Percentiles rank a stretch among this genome's conserved stretches.
Evolutionary conservation across 2,888 invertebrate genomes (phyloP).

Genomic region (Nephrotoma appendiculata): DNA sequence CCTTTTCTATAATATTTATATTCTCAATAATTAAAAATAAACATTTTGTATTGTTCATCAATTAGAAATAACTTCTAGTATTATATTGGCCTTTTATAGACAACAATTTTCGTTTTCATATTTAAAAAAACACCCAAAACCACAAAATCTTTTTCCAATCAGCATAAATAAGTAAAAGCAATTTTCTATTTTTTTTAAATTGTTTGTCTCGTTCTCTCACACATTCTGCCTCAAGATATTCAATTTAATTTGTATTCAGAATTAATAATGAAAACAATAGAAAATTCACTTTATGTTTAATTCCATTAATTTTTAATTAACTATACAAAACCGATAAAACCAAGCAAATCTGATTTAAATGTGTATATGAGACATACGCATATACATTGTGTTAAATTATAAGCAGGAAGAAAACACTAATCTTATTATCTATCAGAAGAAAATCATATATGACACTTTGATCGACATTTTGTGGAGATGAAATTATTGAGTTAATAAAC

Average conservation of each 20-base stretch:
- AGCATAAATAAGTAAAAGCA: background rate
- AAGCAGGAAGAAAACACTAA: background rate
- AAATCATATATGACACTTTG: background rate
- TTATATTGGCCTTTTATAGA: background rate
- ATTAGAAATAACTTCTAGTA: background rate
- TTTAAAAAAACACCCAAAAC: background rate
- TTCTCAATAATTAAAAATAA: background rate
- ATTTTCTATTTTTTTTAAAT: background rate
- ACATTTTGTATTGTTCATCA: background rate
- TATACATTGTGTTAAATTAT: background rate
- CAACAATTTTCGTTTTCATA: background rate
- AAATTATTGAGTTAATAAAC: background rate
- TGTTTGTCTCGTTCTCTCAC: background rate
- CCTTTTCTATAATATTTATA: background rate
- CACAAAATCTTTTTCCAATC: background rate
- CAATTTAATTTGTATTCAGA: background rate
- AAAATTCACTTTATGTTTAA: background rate
- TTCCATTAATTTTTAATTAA: background rate
- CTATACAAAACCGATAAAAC: background rate
- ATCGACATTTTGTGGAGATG: background rate
- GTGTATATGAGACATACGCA: background rate
- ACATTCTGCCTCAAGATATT: background rate
- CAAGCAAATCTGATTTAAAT: background rate
- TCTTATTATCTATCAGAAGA: background rate
- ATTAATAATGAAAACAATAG: background rate